These are phyloP conservation scores for Vimba vimba DNA, from an alignment of 2,113 vertebrate genomes.

Conservation along the genomic window DNA sequence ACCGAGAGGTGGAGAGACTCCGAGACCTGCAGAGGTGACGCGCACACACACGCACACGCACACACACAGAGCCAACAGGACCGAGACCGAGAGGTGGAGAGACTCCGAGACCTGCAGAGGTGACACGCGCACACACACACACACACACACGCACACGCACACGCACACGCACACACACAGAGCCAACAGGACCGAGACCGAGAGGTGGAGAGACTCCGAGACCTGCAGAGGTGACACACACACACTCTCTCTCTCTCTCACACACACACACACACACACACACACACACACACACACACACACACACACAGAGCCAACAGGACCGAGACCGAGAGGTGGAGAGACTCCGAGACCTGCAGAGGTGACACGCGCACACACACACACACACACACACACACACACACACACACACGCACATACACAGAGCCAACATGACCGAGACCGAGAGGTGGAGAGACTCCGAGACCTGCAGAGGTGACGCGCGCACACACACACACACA, in stretches of 20 bases:
- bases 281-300: not conserved
- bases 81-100: slow-evolving; percentile 79
- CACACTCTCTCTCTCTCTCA: too few species aligned
- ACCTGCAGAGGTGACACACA: too few species aligned
- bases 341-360: slow-evolving; percentile 84
- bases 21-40: too few species aligned
- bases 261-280: not conserved
- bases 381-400: too few species aligned
- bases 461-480: slow-evolving; percentile 84
- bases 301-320: slow-evolving; percentile 70
- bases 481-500: not conserved
- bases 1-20: too few species aligned
- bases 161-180: too few species aligned
- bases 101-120: slow-evolving; percentile 86
- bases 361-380: slow-evolving; percentile 66
- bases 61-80: slow-evolving; percentile 78
- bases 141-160: not conserved
- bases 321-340: slow-evolving; percentile 82
- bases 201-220: too few species aligned
- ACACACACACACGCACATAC: too few species aligned
- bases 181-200: too few species aligned
- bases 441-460: slow-evolving; percentile 82
- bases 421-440: slow-evolving; percentile 77
- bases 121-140: too few species aligned
- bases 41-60: not conserved